A percentile compares a stretch with the other conserved stretches of the same genome.
These are phyloP conservation scores for Danaus chrysippus DNA, from an alignment of 2,888 invertebrate genomes.

Conservation along the genomic window DNA sequence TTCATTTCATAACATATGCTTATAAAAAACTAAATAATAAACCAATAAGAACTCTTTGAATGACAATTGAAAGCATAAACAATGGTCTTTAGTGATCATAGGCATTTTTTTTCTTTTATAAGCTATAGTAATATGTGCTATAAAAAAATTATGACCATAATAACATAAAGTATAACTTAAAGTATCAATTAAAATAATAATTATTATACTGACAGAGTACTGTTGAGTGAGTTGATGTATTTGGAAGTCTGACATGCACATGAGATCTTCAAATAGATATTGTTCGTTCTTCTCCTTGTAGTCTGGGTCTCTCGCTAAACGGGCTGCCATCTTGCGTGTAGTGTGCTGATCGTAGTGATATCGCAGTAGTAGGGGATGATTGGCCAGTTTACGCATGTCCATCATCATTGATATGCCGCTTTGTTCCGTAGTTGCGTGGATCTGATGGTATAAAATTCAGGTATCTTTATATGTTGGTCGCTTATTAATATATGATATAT, in stretches of 20 bases:
- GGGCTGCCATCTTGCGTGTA: slow-evolving; percentile 82
- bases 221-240: slow-evolving; percentile 87
- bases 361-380: slow-evolving; percentile 93
- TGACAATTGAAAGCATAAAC: too few species aligned
- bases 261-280: slow-evolving; percentile 92
- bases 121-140: too few species aligned
- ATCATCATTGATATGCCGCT: slow-evolving; percentile 91
- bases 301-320: slow-evolving; percentile 81
- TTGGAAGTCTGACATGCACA: slow-evolving; percentile 94
- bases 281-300: slow-evolving; percentile 88
- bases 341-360: slow-evolving; percentile 83
- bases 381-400: slow-evolving; percentile 95
- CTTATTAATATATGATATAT: too few species aligned
- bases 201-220: slow-evolving; percentile 74
- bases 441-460: slow-evolving; percentile 42
- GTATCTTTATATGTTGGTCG: too few species aligned
- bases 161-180: too few species aligned
- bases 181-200: neutral
- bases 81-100: too few species aligned
- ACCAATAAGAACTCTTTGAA: too few species aligned
- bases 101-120: too few species aligned
- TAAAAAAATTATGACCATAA: too few species aligned
- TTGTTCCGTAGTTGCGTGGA: slow-evolving; percentile 76
- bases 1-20: too few species aligned
- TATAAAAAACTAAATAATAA: too few species aligned